Conservation (phyloP, 1,140 invertebrate species). For the Diorhabda sublineata region DNA sequence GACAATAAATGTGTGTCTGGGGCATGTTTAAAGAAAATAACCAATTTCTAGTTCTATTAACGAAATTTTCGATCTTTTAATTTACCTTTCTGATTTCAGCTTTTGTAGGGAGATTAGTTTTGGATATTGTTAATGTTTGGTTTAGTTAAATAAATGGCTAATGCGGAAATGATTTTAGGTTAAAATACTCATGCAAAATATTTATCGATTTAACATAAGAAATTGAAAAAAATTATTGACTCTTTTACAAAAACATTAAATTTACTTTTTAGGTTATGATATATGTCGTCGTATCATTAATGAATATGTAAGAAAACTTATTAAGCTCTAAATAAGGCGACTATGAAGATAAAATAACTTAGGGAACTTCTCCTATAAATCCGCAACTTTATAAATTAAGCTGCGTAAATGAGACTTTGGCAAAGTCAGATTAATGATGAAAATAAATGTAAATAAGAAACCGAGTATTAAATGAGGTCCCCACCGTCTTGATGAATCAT, state of each 20-base stretch:
- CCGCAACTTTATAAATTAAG: slow-evolving; percentile 47
- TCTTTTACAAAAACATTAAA: not conserved
- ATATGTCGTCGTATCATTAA: slow-evolving; percentile 28
- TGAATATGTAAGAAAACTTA: slow-evolving; percentile 44
- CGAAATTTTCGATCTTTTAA: no score
- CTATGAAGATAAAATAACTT: slow-evolving; percentile 47
- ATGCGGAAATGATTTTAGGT: no score
- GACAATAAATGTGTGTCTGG: no score
- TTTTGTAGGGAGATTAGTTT: no score
- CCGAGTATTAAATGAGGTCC: slow-evolving; percentile 26
- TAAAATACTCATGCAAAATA: no score
- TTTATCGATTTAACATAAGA: no score
- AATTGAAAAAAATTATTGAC: no score
- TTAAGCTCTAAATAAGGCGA: slow-evolving; percentile 42
- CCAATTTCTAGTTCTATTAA: no score
- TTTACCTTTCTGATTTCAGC: no score
- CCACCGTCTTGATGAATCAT: not conserved
- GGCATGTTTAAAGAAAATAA: no score
- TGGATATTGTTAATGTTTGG: no score
- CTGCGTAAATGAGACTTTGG: slow-evolving; percentile 46
- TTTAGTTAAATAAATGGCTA: no score
- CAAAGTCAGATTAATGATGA: slow-evolving; percentile 46
- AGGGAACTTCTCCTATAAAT: slow-evolving; percentile 45
- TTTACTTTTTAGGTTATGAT: slow-evolving; percentile 24
- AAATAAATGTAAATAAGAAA: slow-evolving; percentile 46